Conservation (phyloP, 2,888 invertebrate species). For the Chouioia cunea region DNA sequence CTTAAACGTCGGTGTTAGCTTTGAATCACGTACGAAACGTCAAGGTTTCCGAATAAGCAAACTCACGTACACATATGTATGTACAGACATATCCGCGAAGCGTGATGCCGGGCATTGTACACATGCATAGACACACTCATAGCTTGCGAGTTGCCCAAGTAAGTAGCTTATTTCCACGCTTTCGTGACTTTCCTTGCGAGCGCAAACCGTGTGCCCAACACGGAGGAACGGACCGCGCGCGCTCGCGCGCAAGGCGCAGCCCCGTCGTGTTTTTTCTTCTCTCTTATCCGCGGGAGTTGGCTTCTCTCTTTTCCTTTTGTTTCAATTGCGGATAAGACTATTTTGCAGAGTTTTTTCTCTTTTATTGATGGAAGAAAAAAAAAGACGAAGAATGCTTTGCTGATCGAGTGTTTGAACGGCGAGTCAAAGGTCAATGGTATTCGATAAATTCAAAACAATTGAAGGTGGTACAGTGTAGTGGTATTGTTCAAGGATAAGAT, state of each 20-base stretch:
- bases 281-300: background rate
- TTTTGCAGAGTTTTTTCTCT: background rate
- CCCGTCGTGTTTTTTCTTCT: no score
- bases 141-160: conserved; percentile 61
- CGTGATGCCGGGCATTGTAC: conserved; percentile 67
- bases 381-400: no score
- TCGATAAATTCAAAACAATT: no score
- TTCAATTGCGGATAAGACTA: background rate
- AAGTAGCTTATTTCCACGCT: conserved; percentile 68
- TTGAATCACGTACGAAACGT: background rate
- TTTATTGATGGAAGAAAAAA: no score
- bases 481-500: no score
- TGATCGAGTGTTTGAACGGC: no score
- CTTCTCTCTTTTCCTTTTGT: background rate
- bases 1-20: no score
- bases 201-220: background rate
- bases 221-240: background rate
- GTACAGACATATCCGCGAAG: conserved; percentile 49
- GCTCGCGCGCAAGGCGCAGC: no score
- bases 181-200: conserved; percentile 62
- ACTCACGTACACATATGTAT: background rate
- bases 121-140: conserved; percentile 2
- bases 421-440: no score
- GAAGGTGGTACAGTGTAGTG: no score
- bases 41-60: background rate